These are phyloP conservation scores for Holothuria scabra DNA, from an alignment of 53 echinoderm and acorn worm species.

Conservation along the genomic window DNA sequence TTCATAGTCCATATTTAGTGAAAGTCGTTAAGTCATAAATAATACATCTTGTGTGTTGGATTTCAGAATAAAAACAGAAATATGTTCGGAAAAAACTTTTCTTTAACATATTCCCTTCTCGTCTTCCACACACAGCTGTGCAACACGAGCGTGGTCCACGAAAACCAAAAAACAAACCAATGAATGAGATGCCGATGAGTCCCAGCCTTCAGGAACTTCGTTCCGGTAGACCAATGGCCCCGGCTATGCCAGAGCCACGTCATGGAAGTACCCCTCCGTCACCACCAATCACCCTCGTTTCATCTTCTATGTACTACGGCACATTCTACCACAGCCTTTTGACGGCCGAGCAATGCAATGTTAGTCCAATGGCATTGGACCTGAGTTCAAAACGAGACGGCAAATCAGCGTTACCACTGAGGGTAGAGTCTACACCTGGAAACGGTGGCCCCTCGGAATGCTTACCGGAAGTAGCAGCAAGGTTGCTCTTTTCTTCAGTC, in stretches of 20 bases:
- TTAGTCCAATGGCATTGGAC: constrained; percentile 90
- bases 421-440: constrained; percentile 14
- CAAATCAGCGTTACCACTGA: neutral
- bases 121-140: constrained; percentile 64
- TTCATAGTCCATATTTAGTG: no score
- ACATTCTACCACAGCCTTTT: constrained; percentile 98
- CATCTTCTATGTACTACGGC: constrained; percentile 94
- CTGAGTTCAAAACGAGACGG: constrained; percentile 47
- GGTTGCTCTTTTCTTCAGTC: constrained; percentile 90
- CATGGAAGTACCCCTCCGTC: constrained; percentile 54
- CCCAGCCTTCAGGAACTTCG: constrained; percentile 9
- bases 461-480: constrained; percentile 89
- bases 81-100: neutral
- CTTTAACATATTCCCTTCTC: neutral
- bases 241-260: constrained; percentile 39
- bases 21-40: no score
- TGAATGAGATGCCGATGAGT: constrained; percentile 5
- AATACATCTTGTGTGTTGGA: no score
- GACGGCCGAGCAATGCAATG: constrained; percentile 94
- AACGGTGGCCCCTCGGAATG: constrained; percentile 60
- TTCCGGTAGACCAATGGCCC: constrained; percentile 44
- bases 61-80: no score
- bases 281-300: constrained; percentile 52
- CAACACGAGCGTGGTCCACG: constrained; percentile 96
- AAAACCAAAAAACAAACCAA: constrained; percentile 85